Conservation (phyloP, 2,797 vertebrate species). For the Holocentrus rufus region DNA sequence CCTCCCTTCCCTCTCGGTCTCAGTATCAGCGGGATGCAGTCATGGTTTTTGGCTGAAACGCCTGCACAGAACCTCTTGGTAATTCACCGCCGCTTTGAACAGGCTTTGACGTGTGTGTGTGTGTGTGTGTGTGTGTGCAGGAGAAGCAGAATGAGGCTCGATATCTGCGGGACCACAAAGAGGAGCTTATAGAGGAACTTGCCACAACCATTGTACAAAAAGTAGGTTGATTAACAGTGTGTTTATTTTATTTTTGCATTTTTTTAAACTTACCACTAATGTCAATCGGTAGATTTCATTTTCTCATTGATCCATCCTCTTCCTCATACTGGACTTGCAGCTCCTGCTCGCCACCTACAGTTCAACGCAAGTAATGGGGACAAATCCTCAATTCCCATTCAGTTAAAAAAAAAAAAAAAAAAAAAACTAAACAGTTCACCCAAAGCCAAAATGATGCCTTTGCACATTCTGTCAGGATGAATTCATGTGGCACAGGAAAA, state of each 20-base stretch:
- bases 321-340: too few relatives aligned
- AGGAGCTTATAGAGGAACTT: constrained; percentile 94
- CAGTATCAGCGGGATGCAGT: constrained; percentile 58
- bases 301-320: too few relatives aligned
- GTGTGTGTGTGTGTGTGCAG: constrained; percentile 67
- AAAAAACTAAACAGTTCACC: too few relatives aligned
- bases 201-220: constrained; percentile 94
- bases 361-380: too few relatives aligned
- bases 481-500: constrained; percentile 15
- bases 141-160: constrained; percentile 95
- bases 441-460: too few relatives aligned
- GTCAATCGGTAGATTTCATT: too few relatives aligned
- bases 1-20: constrained; percentile 16
- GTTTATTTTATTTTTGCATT: constrained; percentile 7
- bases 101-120: constrained; percentile 16
- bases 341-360: too few relatives aligned
- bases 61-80: constrained; percentile 37
- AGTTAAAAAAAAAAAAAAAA: too few relatives aligned
- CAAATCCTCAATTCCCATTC: too few relatives aligned
- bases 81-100: constrained; percentile 50
- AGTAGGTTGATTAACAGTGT: constrained; percentile 74
- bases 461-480: constrained; percentile 14
- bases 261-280: neutral
- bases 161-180: constrained; percentile 93
- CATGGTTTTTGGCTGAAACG: constrained; percentile 45